phyloP scores from a whole-genome alignment of 2,113 vertebrate species.

The Taxidea taxus region DNA sequence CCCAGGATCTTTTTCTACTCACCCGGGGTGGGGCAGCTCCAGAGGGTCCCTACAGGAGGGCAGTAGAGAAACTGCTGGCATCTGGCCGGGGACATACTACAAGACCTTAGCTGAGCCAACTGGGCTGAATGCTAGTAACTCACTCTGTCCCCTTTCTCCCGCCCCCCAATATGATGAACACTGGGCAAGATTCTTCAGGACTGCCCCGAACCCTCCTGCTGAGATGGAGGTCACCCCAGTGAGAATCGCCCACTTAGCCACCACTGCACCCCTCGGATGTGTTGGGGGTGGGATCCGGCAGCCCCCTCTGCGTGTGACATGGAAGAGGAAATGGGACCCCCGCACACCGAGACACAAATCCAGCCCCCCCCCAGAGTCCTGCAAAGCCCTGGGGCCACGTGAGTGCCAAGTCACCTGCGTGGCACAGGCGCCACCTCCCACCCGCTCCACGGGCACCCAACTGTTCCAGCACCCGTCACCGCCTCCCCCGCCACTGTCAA shows the following conservation, averaged over 20 bases:
- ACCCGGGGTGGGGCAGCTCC: neutral
- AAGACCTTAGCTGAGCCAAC: neutral
- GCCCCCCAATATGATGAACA: neutral
- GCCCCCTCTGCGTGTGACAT: fast-evolving
- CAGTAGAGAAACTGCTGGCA: fast-evolving
- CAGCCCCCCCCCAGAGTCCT: neutral
- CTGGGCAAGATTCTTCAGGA: neutral
- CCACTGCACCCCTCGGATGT: neutral
- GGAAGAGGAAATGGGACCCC: neutral
- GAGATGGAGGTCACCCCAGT: neutral
- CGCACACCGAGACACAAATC: neutral
- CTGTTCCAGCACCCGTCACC: slow-evolving; percentile 39
- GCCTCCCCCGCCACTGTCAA: slow-evolving; percentile 52
- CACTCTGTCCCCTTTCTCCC: neutral
- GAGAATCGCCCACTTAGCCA: neutral
- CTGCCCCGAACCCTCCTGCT: neutral
- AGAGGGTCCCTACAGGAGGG: neutral
- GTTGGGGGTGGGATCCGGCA: fast-evolving
- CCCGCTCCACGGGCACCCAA: neutral
- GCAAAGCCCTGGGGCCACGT: neutral
- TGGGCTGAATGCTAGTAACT: neutral
- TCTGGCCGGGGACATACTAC: fast-evolving
- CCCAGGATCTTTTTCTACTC: neutral
- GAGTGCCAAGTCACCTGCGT: slow-evolving; percentile 56
- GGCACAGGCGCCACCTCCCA: slow-evolving; percentile 27